Evolutionary conservation across 2,888 invertebrate species (phyloP).

Genomic region (Lasius platythorax): DNA sequence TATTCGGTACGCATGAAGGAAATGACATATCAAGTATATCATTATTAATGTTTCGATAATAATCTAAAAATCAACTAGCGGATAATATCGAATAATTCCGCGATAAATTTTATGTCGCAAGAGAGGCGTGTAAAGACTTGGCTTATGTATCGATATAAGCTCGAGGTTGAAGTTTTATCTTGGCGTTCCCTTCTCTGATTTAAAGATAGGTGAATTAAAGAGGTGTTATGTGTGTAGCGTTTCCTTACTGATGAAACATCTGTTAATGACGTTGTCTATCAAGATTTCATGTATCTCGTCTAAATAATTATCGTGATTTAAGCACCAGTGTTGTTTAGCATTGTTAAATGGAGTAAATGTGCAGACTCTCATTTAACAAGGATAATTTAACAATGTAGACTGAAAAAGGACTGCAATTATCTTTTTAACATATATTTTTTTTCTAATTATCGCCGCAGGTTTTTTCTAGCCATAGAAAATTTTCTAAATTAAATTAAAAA

Average conservation of each 20-base stretch:
- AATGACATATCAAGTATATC: neutral
- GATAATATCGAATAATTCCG: neutral
- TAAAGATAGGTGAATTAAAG: neutral
- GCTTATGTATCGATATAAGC: neutral
- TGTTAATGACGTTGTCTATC: neutral
- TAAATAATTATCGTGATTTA: neutral
- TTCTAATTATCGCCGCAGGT: neutral
- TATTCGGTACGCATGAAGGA: neutral
- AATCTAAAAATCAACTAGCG: neutral
- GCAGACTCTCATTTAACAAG: neutral
- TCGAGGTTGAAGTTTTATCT: slow-evolving; percentile 14
- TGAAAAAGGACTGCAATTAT: neutral
- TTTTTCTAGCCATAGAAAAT: neutral
- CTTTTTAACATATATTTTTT: neutral
- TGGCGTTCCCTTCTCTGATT: neutral
- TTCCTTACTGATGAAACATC: neutral
- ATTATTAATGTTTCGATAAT: neutral
- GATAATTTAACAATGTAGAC: neutral
- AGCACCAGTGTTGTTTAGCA: neutral
- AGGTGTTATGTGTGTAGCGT: neutral
- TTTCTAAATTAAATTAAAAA: slow-evolving; percentile 5
- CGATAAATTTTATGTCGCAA: neutral
- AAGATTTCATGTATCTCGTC: neutral
- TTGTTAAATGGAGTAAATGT: neutral
- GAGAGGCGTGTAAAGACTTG: neutral